Evolutionary conservation across 2,113 vertebrate species (phyloP).

Genomic region (Sitta europaea): DNA sequence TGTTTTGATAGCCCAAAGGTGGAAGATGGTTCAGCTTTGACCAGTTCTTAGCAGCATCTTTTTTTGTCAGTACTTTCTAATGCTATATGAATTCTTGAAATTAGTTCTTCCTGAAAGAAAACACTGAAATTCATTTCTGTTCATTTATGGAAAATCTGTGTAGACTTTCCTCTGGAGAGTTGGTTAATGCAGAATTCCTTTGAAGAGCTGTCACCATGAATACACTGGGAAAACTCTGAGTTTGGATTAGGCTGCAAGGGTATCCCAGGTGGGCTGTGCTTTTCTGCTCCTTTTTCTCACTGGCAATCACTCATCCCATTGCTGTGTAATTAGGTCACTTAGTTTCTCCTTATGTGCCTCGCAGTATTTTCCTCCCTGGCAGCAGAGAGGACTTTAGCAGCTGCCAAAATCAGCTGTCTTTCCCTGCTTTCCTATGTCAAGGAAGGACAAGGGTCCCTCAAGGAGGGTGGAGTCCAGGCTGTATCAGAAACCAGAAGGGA

Average conservation of each 20-base stretch:
- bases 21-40: background rate
- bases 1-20: background rate
- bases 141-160: background rate
- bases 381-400: background rate
- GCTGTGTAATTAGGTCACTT: conserved; percentile 41
- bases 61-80: background rate
- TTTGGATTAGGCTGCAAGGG: background rate
- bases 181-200: background rate
- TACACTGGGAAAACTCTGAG: background rate
- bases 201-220: background rate
- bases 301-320: background rate
- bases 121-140: background rate
- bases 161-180: background rate
- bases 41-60: background rate
- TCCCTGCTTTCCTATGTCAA: background rate
- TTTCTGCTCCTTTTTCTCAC: background rate
- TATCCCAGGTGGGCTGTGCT: background rate
- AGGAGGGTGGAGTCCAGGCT: background rate
- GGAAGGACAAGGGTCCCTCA: background rate
- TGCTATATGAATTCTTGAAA: background rate
- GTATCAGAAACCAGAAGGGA: background rate
- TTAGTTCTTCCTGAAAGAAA: background rate
- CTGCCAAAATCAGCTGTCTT: conserved; percentile 14
- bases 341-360: background rate
- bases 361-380: background rate